phyloP scores from a whole-genome alignment of 2,888 invertebrate genomes.

The Automeris io region DNA sequence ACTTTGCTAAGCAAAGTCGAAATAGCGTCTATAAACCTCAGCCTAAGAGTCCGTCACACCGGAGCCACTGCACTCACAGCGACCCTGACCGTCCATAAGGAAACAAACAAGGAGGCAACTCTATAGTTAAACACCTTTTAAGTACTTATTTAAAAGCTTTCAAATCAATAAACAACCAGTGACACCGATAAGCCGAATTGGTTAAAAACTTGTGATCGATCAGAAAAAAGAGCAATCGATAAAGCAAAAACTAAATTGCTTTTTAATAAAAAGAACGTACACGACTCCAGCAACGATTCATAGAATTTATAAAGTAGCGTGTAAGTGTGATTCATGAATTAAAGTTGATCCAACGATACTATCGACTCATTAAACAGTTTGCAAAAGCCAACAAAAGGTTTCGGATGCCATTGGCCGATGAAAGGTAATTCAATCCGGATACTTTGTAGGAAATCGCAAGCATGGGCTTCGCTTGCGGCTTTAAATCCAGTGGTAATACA shows the following conservation, averaged over 20 bases:
- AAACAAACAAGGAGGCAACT: too few species aligned
- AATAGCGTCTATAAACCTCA: too few species aligned
- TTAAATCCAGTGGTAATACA: conserved; percentile 44
- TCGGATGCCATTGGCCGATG: conserved; percentile 31
- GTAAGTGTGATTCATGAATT: conserved; percentile 51
- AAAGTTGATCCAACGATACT: conserved; percentile 44
- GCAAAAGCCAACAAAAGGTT: conserved; percentile 51
- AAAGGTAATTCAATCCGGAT: conserved; percentile 44
- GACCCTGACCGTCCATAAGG: too few species aligned
- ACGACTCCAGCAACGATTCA: conserved; percentile 3
- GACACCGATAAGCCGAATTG: not conserved
- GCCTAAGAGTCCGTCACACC: too few species aligned
- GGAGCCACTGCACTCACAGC: too few species aligned
- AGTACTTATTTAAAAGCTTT: too few species aligned
- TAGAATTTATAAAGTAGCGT: not conserved
- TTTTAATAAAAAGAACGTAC: conserved; percentile 19
- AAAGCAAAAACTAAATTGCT: conserved; percentile 1
- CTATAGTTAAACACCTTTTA: too few species aligned
- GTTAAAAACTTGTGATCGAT: not conserved
- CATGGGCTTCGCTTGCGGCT: conserved; percentile 43
- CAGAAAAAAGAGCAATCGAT: not conserved
- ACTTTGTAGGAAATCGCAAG: conserved; percentile 40
- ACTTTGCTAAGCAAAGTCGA: too few species aligned
- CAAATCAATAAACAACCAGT: not conserved
- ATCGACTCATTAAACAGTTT: conserved; percentile 42